These are phyloP conservation scores for Thunnus albacares DNA, from an alignment of 2,797 vertebrate species.

Conservation along the genomic window DNA sequence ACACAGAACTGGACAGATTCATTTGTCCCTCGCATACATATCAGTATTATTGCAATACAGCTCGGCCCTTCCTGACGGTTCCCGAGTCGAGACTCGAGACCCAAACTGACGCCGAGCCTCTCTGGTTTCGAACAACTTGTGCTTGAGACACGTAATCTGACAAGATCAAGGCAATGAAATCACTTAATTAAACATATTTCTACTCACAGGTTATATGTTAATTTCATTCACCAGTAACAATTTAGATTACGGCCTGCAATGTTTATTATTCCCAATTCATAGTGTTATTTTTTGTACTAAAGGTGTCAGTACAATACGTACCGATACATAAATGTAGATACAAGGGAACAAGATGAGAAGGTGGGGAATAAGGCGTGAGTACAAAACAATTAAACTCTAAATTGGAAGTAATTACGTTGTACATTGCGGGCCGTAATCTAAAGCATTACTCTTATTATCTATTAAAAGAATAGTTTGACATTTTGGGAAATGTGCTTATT, in stretches of 20 bases:
- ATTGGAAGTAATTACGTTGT: background rate
- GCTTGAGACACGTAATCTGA: slow-evolving; percentile 54
- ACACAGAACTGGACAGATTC: slow-evolving; percentile 23
- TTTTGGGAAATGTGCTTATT: background rate
- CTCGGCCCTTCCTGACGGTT: slow-evolving; percentile 2
- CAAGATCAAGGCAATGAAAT: slow-evolving; percentile 54
- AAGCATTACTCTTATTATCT: background rate
- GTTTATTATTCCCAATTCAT: too few species aligned
- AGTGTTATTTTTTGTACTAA: too few species aligned
- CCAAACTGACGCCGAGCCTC: background rate
- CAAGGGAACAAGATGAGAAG: too few species aligned
- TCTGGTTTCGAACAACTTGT: slow-evolving; percentile 31
- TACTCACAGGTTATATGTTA: background rate
- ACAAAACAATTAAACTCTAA: background rate
- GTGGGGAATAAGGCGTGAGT: too few species aligned
- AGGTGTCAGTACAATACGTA: too few species aligned
- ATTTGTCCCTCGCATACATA: slow-evolving; percentile 39
- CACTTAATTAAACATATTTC: slow-evolving; percentile 40
- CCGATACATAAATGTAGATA: too few species aligned
- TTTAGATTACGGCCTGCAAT: too few species aligned
- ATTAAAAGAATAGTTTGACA: slow-evolving; percentile 7
- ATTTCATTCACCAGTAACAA: slow-evolving; percentile 21
- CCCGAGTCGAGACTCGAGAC: background rate
- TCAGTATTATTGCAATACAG: slow-evolving; percentile 30
- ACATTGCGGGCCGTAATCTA: background rate